Evolutionary conservation across 2,888 invertebrate species (phyloP), one percentile per base, ranked within the genome.

Genomic region (Chalcis sispes): DNA sequence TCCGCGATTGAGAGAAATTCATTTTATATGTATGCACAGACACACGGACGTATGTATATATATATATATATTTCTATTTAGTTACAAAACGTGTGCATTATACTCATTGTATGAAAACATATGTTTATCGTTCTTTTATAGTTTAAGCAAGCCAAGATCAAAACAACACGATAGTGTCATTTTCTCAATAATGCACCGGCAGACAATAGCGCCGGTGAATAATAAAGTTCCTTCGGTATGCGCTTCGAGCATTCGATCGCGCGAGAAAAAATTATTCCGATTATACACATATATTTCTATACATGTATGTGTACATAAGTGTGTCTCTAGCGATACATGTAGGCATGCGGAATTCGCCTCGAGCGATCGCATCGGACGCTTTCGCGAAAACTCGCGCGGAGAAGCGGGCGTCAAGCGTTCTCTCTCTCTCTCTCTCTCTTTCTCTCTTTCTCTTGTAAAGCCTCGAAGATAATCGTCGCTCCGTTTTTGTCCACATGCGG

Each of bases 381-480:
- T 36, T 36, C 59, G 36, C 59, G 36, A 18, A 25, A 36, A 29
- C 59, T 36, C 54, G 54, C 54, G 27, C 25, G 27, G 13, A n/a
- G n/a, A n/a, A n/a, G n/a, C n/a, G n/a, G n/a, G n/a, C n/a, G n/a
- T n/a, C n/a, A n/a, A n/a, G n/a, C n/a, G n/a, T n/a, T n/a, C n/a
- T n/a, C n/a, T n/a, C n/a, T n/a, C n/a, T n/a, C n/a, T n/a, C n/a
- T n/a, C n/a, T n/a, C n/a, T n/a, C n/a, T n/a, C n/a, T n/a, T n/a
- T n/a, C n/a, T n/a, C n/a, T n/a, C n/a, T n/a, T n/a, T n/a, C 48
- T 29, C 62, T 48, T 29, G 65, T 25, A 40, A 20, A 5, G 67
- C 42, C 42, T 13, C 27, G 18, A 42, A 58, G 56, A 54, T 72
- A 65, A 65, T 65, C 36, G 73, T 36, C 40, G 74, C 61, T 23